Base-by-base conservation (phyloP, 2,113 vertebrate species). In the Aspidoscelis tigris region DNA sequence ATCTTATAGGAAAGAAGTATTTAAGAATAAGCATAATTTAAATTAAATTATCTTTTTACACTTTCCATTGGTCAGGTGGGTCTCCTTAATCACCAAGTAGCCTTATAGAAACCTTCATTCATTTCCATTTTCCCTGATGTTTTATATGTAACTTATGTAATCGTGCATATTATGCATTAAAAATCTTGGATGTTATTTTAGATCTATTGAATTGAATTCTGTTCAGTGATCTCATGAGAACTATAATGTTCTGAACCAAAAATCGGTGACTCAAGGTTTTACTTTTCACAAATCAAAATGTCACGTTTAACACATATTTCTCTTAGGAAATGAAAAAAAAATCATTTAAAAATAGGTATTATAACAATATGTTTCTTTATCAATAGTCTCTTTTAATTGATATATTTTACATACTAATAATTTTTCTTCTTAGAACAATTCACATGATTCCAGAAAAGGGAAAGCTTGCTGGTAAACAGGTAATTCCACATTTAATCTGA, bases 401-500 rank as follows among this genome's bases (percentile, higher is more conserved):
- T 24, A 14, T 20, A 8, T 64, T 90, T 86, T 82, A 47, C 33
- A 80, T 74, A 12, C 21, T 72, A 24, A 12, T 80, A 76, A 77
- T 86, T 69, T 77, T 7, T 24, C 26, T n/a, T 11, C 66, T 80
- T 26, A 80, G 50, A n/a, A 80, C 47, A 70, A 11, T 21, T n/a
- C 2, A 0, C 65, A 21, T 24, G 21, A 66, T 7, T 21, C 22
- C 22, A 22, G 83, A 75, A 86, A 88, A 88, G 86, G 85, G 89
- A 91, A 84, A 22, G 22, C 14, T 3, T 20, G n/a, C 18, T 68
- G 12, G 33, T 20, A 74, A 58, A 80, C 68, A 84, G 0, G 8
- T 44, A 83, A 68, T 0, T 84, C 87, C 87, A 91, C 24, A 82
- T 55, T 80, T 76, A 84, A 88, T 20, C 84, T 86, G 87, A 84